Evolutionary conservation across 2,113 vertebrate species (phyloP).

Genomic region (Penelope pileata): DNA sequence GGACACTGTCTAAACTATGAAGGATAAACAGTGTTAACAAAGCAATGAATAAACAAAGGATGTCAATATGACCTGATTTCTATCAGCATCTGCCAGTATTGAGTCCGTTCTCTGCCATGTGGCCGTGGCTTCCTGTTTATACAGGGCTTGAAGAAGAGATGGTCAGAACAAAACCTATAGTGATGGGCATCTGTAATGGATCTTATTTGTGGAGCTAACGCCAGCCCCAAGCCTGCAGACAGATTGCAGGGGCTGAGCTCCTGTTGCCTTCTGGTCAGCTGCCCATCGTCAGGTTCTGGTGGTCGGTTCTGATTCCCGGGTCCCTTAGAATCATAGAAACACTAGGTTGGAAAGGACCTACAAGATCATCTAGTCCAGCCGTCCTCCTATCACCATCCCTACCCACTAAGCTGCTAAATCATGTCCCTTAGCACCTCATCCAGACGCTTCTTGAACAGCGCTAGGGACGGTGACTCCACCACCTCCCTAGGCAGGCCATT

Average conservation of each 20-base stretch:
- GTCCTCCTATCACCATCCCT: too few relatives aligned
- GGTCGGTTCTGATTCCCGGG: neutral
- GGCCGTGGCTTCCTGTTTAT: conserved; percentile 5
- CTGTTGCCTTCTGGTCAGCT: neutral
- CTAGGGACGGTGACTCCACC: too few relatives aligned
- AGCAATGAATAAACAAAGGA: conserved; percentile 20
- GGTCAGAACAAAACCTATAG: neutral
- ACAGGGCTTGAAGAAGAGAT: neutral
- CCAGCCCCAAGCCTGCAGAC: neutral
- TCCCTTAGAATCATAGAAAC: too few relatives aligned
- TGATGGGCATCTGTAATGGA: neutral
- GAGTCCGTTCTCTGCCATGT: neutral
- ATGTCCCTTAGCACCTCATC: too few relatives aligned
- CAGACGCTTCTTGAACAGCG: too few relatives aligned
- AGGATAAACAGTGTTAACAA: neutral
- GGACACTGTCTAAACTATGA: neutral
- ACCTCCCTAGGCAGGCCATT: too few relatives aligned
- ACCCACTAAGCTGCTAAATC: too few relatives aligned
- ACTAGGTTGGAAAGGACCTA: too few relatives aligned
- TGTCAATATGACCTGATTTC: conserved; percentile 14
- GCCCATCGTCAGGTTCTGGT: neutral
- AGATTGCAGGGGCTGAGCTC: neutral
- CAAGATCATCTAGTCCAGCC: too few relatives aligned
- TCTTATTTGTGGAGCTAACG: neutral
- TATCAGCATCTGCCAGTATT: neutral